A percentile compares a stretch with the other conserved stretches of the same genome.
phyloP scores from a whole-genome alignment of 2,797 vertebrate species.

The Gymnoscopelus braueri region DNA sequence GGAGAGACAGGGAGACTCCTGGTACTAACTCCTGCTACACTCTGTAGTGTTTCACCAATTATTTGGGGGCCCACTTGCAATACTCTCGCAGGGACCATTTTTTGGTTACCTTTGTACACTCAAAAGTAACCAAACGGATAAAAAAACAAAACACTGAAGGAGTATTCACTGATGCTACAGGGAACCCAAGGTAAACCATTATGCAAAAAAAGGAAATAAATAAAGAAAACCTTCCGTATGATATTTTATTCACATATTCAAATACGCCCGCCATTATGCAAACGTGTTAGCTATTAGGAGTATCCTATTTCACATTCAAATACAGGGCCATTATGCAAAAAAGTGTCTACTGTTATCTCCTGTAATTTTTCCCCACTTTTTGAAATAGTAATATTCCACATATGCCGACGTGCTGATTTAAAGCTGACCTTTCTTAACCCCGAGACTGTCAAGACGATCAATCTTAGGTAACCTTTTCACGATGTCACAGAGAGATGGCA shows the following conservation, averaged over 20 bases:
- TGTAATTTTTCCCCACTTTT: slow-evolving; percentile 10
- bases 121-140: no score
- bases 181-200: slow-evolving; percentile 55
- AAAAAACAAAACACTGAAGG: no score
- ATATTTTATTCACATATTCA: slow-evolving; percentile 68
- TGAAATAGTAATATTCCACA: slow-evolving; percentile 45
- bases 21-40: no score
- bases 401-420: slow-evolving; percentile 57
- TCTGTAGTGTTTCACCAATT: no score
- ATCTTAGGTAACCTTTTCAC: slow-evolving; percentile 74
- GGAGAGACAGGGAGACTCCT: no score
- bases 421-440: slow-evolving; percentile 68
- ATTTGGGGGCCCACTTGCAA: no score
- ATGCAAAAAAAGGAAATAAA: slow-evolving; percentile 21
- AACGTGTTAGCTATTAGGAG: slow-evolving; percentile 52
- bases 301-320: slow-evolving; percentile 52
- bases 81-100: no score
- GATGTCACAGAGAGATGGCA: slow-evolving; percentile 29
- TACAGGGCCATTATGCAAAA: slow-evolving; percentile 53
- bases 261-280: slow-evolving; percentile 61
- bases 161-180: slow-evolving; percentile 16
- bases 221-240: slow-evolving; percentile 24
- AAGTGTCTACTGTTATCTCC: slow-evolving; percentile 33
- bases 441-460: slow-evolving; percentile 58
- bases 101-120: no score